Percentiles rank a stretch among this genome's conserved stretches.
Conservation (phyloP, 2,888 invertebrate species). For the Acleris holmiana region DNA sequence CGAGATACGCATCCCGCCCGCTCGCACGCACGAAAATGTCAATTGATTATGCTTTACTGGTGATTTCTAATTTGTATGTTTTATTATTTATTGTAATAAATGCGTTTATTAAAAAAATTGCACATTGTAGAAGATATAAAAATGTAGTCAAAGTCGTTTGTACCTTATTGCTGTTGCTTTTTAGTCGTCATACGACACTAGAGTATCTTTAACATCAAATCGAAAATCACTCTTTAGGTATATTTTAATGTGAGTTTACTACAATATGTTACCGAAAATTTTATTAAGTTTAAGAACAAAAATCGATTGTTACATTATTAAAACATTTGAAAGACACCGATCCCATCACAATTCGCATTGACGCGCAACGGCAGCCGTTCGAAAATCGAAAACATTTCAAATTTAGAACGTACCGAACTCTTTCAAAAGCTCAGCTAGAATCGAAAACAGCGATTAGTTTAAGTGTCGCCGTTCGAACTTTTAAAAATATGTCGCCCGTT, state of each 20-base stretch:
- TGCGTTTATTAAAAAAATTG: no score
- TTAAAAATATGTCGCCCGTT: conserved; percentile 83
- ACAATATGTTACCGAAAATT: no score
- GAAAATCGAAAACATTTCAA: conserved; percentile 80
- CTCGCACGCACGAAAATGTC: conserved; percentile 49
- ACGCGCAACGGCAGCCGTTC: conserved; percentile 71
- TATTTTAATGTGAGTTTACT: no score
- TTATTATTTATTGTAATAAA: background rate
- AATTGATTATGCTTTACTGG: background rate
- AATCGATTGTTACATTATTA: conserved; percentile 46
- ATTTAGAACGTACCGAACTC: conserved; percentile 80
- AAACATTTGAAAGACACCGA: conserved; percentile 56
- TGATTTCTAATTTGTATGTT: background rate
- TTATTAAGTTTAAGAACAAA: conserved; percentile 39
- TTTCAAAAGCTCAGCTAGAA: conserved; percentile 76
- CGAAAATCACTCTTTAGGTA: no score
- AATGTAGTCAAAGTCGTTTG: no score
- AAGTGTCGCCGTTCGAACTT: conserved; percentile 80
- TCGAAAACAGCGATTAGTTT: conserved; percentile 84
- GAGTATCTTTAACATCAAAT: no score
- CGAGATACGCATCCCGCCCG: conserved; percentile 61
- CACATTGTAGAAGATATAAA: no score
- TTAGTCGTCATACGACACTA: no score
- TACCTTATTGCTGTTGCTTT: no score
- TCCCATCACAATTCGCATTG: conserved; percentile 67